Evolutionary conservation across 2,113 vertebrate species (phyloP).

Genomic region (Gallinago undulata): DNA sequence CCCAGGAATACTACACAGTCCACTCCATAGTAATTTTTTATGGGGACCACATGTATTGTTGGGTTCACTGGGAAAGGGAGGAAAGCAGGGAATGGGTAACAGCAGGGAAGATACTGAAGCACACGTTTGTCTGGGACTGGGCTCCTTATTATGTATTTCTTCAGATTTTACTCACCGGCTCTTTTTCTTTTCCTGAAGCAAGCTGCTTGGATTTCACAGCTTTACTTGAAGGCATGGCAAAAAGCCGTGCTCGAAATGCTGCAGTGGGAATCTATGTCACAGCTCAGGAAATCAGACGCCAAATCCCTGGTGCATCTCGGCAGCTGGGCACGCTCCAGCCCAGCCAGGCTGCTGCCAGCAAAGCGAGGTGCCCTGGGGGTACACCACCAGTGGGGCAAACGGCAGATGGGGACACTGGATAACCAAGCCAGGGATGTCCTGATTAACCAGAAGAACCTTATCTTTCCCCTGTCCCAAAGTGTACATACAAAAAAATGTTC

Average conservation of each 20-base stretch:
- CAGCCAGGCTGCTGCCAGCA: not conserved
- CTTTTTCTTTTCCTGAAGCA: not conserved
- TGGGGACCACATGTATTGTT: not conserved
- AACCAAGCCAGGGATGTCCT: not conserved
- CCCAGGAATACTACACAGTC: not conserved
- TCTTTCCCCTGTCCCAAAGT: not conserved
- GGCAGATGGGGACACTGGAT: not conserved
- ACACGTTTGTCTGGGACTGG: fast-evolving
- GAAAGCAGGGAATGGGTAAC: not conserved
- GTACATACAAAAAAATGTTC: not conserved
- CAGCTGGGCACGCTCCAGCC: not conserved
- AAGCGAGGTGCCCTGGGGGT: not conserved
- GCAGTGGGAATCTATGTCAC: not conserved
- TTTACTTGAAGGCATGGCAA: not conserved
- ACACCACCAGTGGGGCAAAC: fast-evolving
- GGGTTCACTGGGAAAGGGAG: not conserved
- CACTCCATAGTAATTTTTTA: not conserved
- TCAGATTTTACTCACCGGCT: not conserved
- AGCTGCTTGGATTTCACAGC: not conserved
- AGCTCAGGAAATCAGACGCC: not conserved
- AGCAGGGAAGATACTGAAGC: not conserved
- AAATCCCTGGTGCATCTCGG: not conserved
- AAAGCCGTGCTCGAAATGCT: not conserved
- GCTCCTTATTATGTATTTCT: not conserved
- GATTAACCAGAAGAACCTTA: not conserved